phyloP scores from a whole-genome alignment of 2,797 vertebrate species.

The Semotilus atromaculatus region DNA sequence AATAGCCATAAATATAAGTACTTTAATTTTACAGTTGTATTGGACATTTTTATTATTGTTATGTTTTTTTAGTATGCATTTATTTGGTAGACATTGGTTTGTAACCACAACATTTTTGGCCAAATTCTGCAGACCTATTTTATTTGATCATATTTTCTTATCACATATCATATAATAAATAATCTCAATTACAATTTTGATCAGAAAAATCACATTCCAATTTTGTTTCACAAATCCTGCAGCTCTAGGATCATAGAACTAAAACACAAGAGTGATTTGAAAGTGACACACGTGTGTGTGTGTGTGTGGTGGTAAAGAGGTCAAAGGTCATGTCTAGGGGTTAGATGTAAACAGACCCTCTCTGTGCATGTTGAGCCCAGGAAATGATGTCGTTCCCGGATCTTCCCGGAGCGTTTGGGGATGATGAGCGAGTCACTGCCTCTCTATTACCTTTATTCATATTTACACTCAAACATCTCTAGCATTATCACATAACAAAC shows the following conservation, averaged over 20 bases:
- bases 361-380: not conserved
- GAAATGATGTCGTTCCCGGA: conserved; percentile 23
- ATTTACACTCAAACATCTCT: not conserved
- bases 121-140: not conserved
- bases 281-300: not conserved
- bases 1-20: no score
- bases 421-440: not conserved
- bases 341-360: conserved; percentile 1
- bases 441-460: not conserved
- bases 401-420: conserved; percentile 21
- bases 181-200: not conserved
- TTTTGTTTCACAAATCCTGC: not conserved
- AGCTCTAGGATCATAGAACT: not conserved
- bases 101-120: not conserved
- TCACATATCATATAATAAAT: no score
- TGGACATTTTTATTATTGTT: no score
- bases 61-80: not conserved
- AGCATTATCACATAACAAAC: not conserved
- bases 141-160: not conserved
- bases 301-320: not conserved
- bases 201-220: not conserved
- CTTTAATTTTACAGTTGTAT: no score
- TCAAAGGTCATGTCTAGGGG: not conserved
- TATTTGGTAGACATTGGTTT: not conserved
- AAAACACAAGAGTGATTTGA: not conserved